Conservation (phyloP, 1,140 invertebrate genomes). For the Lamellibrachia luymesi region DNA sequence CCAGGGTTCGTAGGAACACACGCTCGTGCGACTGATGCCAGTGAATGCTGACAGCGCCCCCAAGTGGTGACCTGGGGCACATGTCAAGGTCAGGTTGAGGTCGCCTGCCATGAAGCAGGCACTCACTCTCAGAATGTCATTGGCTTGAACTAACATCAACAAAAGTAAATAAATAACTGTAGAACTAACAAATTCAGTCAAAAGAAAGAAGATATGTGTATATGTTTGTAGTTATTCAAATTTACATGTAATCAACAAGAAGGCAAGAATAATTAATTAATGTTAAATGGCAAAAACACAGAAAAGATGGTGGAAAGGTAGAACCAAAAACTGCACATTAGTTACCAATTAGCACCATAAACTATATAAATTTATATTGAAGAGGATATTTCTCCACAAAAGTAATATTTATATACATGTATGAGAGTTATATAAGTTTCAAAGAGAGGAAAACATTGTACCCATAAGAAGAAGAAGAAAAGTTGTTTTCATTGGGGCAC, state of each 20-base stretch:
- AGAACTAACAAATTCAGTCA: neutral
- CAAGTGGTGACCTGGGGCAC: neutral
- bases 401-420: neutral
- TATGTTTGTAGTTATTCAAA: neutral
- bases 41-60: slow-evolving; percentile 1
- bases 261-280: too few species aligned
- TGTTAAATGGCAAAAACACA: too few species aligned
- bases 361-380: neutral
- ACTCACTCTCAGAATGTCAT: neutral
- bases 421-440: too few species aligned
- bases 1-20: neutral
- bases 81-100: neutral
- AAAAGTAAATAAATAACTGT: neutral
- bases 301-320: too few species aligned
- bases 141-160: neutral
- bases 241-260: neutral
- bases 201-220: neutral
- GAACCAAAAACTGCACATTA: neutral
- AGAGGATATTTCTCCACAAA: neutral
- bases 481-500: neutral
- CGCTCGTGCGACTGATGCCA: neutral
- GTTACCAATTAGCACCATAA: neutral
- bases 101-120: neutral
- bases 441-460: too few species aligned
- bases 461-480: neutral